These are phyloP conservation scores for Drosophila sechellia DNA, from an alignment of 1,140 invertebrate species.

Conservation along the genomic window DNA sequence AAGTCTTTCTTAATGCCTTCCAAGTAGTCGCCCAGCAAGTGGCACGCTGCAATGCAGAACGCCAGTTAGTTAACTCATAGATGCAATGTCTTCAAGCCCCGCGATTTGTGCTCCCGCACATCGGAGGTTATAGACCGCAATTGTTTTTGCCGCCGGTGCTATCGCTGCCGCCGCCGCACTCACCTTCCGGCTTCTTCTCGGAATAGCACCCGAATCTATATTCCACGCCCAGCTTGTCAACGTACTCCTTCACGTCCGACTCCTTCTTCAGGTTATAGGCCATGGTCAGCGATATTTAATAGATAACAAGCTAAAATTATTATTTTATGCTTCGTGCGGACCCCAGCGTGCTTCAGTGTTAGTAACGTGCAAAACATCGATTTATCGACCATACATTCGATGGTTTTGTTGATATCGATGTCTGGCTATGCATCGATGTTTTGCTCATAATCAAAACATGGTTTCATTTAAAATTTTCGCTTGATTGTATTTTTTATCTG, in stretches of 20 bases:
- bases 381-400: no score
- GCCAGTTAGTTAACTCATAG: conserved; percentile 2
- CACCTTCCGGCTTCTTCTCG: conserved; percentile 93
- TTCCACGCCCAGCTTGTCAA: conserved; percentile 95
- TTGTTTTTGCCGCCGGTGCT: conserved; percentile 12
- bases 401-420: no score
- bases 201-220: conserved; percentile 95
- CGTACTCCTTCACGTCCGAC: conserved; percentile 93
- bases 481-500: no score
- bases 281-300: conserved; percentile 81
- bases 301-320: conserved; percentile 29
- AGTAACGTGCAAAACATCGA: no score
- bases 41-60: conserved; percentile 89
- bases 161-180: conserved; percentile 26
- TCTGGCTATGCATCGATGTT: no score
- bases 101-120: conserved; percentile 35
- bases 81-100: neutral
- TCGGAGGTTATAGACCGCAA: conserved; percentile 60
- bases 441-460: no score
- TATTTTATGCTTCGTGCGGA: neutral
- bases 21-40: conserved; percentile 94
- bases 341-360: no score
- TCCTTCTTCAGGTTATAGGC: conserved; percentile 91
- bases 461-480: no score
- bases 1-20: conserved; percentile 92